Evolutionary conservation across 2,888 invertebrate species (phyloP), one percentile per base, ranked within the genome.

Genomic region (Diarsia dahlii): DNA sequence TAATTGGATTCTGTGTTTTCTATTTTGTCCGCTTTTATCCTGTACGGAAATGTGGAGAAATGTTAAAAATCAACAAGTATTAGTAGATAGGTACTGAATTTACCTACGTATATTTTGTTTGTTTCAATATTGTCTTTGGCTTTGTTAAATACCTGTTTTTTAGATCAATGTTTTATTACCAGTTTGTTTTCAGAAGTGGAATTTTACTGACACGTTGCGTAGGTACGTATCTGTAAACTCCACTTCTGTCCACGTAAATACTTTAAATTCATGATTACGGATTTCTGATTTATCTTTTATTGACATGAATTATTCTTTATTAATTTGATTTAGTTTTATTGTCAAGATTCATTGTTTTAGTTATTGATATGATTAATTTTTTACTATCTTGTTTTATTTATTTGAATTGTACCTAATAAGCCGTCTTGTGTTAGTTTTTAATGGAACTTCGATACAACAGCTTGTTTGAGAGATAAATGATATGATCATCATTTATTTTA

Each of bases 1-100:
- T 95, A 95, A 95, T 95, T 94, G 92, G 90, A 93, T 94, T 95
- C 91, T 90, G 91, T 91, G 91, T 93, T 93, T 91, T 91, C 90
- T 90, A 92, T 92, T 92, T 89, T 70, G 72, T 76, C 77, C 76
- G 84, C 81, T 80, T 87, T 87, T 84, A 80, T 85, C 77, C 66
- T 79, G 76, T 71, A 71, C 65, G 67, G 72, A 87, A 84, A 84
- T 76, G 75, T 75, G 66, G 71, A 58, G 74, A 73, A 81, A 85
- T 79, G 80, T 74, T 71, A 84, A 85, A 74, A 78, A 83, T 84
- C 83, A 83, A 87, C 80, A 80, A 84, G 66, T 75, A 72, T 72
- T 76, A 70, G 60, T 69, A n/a, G 45, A 58, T 64, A 23, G 67
- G 15, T 56, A 67, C 52, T 68, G n/a, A 73, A 50, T 52, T 2